A percentile compares a stretch with the other conserved stretches of the same genome.
Evolutionary conservation across 2,888 invertebrate species (phyloP).

Genomic region (Agrotis puta): DNA sequence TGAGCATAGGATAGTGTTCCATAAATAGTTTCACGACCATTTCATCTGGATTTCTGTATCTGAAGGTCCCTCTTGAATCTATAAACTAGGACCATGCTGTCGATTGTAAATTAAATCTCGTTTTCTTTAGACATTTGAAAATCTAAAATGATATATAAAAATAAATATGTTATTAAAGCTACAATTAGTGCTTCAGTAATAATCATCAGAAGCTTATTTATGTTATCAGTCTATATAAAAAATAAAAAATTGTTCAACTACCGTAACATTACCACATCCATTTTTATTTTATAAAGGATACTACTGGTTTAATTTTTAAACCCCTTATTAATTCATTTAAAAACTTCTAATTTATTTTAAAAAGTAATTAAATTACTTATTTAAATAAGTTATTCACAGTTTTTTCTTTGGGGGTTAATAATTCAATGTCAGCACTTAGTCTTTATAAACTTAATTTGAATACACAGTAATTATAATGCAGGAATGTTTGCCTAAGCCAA

Average conservation of each 20-base stretch:
- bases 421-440: neutral
- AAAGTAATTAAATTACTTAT: too few species aligned
- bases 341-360: too few species aligned
- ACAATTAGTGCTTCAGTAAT: neutral
- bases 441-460: slow-evolving; percentile 15
- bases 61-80: too few species aligned
- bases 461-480: slow-evolving; percentile 19
- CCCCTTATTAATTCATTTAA: neutral
- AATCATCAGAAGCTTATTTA: neutral
- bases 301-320: neutral
- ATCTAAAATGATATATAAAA: too few species aligned
- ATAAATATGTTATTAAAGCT: neutral
- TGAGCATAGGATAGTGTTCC: too few species aligned
- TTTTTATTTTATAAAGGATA: neutral
- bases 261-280: neutral
- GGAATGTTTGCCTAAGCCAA: slow-evolving; percentile 16
- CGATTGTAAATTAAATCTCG: neutral
- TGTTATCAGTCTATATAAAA: neutral
- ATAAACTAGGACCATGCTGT: too few species aligned
- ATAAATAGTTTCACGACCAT: neutral
- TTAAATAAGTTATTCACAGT: too few species aligned
- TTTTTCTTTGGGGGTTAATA: neutral
- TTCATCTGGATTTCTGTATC: neutral
- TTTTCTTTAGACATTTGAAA: too few species aligned
- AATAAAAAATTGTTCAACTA: neutral